Evolutionary conservation across 1,140 invertebrate species (phyloP), one percentile per base, ranked within the genome.

Genomic region (Ceratina japonica): DNA sequence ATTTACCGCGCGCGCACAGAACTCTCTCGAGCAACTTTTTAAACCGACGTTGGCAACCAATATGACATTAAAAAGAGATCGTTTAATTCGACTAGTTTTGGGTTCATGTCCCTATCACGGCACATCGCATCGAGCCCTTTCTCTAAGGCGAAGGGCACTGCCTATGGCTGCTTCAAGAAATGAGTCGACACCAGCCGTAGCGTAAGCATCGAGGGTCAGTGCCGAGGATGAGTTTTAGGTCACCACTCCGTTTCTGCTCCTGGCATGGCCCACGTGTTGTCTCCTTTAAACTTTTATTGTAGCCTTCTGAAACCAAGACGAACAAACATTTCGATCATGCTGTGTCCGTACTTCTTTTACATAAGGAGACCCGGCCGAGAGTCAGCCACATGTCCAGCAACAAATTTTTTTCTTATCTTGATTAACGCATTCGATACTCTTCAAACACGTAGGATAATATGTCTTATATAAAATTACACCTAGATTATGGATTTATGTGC

Each of bases 141-240:
- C 89, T 87, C 80, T 83, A 75, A 91, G 91, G 89, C 90, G 79
- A 88, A 89, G 90, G 89, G 90, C 86, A 87, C 87, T 91, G 92
- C 93, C 95, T 96, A 97, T 94, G 96, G 96, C 92, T 97, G 96
- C 93, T 97, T 97, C 92, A 97, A 93, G 91, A 97, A 97, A 91
- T 97, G 96, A 91, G 96, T 97, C 89, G 96, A 96, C 77, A 97
- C 96, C 90, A 97, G 94, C 93, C 96, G 95, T 95, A 97, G 95
- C 93, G 95, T 97, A 94, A 97, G 95, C 96, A 97, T 97, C 90
- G 92, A 90, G 87, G 87, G 90, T 87, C 87, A 79, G 71, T 81
- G 71, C 80, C 76, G 74, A 85, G 80, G 84, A 86, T 87, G 78
- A 83, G 81, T 82, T 81, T 85, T 86, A 91, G 89, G 87, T 91